A percentile compares a stretch with the other conserved stretches of the same genome.
phyloP scores from a whole-genome alignment of 2,888 invertebrate species.

The Anorthoa munda region DNA sequence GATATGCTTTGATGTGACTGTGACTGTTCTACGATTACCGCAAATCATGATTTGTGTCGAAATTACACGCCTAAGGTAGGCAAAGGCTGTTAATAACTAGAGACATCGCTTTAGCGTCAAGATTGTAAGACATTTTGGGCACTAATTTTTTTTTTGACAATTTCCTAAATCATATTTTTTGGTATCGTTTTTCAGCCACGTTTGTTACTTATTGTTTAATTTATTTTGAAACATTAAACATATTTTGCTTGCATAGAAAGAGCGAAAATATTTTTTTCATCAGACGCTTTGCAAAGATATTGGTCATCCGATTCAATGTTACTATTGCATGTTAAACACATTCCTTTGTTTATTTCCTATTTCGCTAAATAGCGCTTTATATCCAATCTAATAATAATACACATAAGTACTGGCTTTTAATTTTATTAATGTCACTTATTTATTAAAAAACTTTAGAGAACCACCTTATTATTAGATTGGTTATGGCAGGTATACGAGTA shows the following conservation, averaged over 20 bases:
- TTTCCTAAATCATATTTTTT: constrained; percentile 31
- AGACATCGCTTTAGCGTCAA: constrained; percentile 32
- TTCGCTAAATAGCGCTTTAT: constrained; percentile 34
- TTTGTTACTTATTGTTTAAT: constrained; percentile 15
- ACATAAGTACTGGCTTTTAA: not conserved
- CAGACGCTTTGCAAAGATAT: constrained; percentile 67
- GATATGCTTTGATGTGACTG: constrained; percentile 58
- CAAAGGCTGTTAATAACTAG: constrained; percentile 24
- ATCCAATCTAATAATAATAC: constrained; percentile 33
- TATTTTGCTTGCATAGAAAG: constrained; percentile 32
- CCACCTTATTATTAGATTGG: constrained; percentile 41
- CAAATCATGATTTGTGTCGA: constrained; percentile 59
- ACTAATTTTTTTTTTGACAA: constrained; percentile 14
- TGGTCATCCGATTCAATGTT: constrained; percentile 70
- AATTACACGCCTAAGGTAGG: constrained; percentile 36
- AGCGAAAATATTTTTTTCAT: constrained; percentile 52
- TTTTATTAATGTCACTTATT: not conserved
- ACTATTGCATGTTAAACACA: constrained; percentile 70
- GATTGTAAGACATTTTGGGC: constrained; percentile 15
- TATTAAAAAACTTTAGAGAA: not conserved
- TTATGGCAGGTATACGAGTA: constrained; percentile 20
- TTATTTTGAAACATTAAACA: constrained; percentile 18
- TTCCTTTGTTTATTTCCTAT: constrained; percentile 45
- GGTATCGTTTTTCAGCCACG: constrained; percentile 34
- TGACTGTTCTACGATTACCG: constrained; percentile 56